Conservation (phyloP, 30 jellyfish, hydroid and myxozoan species). For the Turritopsis rubra region DNA sequence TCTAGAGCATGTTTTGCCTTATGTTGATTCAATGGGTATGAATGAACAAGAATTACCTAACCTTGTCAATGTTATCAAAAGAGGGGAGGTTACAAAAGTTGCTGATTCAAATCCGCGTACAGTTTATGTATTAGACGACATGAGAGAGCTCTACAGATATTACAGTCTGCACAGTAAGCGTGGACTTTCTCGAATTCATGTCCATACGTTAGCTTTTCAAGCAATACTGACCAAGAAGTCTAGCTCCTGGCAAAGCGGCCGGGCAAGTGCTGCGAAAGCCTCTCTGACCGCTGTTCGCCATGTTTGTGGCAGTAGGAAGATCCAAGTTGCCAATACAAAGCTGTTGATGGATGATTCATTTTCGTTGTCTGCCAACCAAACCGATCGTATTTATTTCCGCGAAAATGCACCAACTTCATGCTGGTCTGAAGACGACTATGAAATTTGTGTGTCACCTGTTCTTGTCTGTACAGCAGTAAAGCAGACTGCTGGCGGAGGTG, state of each 20-base stretch:
- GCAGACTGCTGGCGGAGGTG: slow-evolving; percentile 97
- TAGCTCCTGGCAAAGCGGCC: slow-evolving; percentile 56
- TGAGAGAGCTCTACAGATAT: slow-evolving; percentile 47
- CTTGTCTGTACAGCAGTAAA: slow-evolving; percentile 81
- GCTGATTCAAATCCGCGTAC: slow-evolving; percentile 87
- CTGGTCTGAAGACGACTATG: slow-evolving; percentile 83
- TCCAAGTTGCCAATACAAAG: slow-evolving; percentile 47
- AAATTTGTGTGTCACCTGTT: slow-evolving; percentile 87
- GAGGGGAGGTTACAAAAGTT: slow-evolving; percentile 61
- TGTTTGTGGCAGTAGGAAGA: slow-evolving; percentile 47
- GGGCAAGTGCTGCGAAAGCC: slow-evolving; percentile 73
- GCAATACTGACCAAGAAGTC: slow-evolving; percentile 53
- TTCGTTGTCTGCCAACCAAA: slow-evolving; percentile 42
- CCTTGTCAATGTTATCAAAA: slow-evolving; percentile 58
- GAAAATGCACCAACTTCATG: slow-evolving; percentile 73
- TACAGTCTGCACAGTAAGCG: slow-evolving; percentile 43
- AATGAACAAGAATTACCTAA: slow-evolving; percentile 91
- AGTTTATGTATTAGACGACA: slow-evolving; percentile 60
- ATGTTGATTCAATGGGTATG: slow-evolving; percentile 86
- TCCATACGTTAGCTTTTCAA: slow-evolving; percentile 83
- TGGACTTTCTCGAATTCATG: slow-evolving; percentile 75
- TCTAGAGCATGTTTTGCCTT: slow-evolving; percentile 67
- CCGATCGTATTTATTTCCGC: slow-evolving; percentile 48
- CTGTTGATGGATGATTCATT: slow-evolving; percentile 90
- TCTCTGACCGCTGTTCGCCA: slow-evolving; percentile 74